Conservation (phyloP, 2,888 invertebrate species). For the Yponomeuta evonymella region DNA sequence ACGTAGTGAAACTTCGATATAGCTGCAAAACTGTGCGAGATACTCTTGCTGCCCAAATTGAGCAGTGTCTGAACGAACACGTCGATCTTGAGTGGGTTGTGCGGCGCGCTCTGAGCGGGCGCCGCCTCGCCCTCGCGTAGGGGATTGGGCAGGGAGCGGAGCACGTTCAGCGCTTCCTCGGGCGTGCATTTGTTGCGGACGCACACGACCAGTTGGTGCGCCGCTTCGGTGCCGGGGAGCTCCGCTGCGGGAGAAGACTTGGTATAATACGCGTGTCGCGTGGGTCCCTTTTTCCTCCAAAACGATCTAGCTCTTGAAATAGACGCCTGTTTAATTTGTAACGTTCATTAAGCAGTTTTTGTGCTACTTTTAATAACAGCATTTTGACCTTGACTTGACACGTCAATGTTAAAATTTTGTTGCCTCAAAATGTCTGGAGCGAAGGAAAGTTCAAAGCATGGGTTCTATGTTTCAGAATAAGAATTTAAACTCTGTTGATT, state of each 20-base stretch:
- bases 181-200: constrained; percentile 93
- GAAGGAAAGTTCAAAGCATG: too few species aligned
- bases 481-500: too few species aligned
- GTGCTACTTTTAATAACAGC: too few species aligned
- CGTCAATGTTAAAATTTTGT: too few species aligned
- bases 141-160: constrained; percentile 91
- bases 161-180: constrained; percentile 90
- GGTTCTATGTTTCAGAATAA: too few species aligned
- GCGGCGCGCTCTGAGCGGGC: constrained; percentile 81
- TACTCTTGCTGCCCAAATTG: constrained; percentile 96
- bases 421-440: too few species aligned
- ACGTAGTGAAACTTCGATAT: constrained; percentile 96
- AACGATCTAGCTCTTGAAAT: too few species aligned
- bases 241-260: constrained; percentile 67
- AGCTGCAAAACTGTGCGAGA: constrained; percentile 99
- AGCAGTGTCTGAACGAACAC: constrained; percentile 97
- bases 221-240: constrained; percentile 87
- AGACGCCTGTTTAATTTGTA: too few species aligned
- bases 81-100: constrained; percentile 96
- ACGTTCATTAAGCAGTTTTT: too few species aligned
- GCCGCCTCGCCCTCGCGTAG: constrained; percentile 81
- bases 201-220: constrained; percentile 90
- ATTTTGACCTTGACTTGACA: too few species aligned
- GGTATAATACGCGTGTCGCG: too few species aligned
- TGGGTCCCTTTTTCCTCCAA: too few species aligned